phyloP scores from a whole-genome alignment of 2,888 invertebrate species.

The Eristalis intricaria region DNA sequence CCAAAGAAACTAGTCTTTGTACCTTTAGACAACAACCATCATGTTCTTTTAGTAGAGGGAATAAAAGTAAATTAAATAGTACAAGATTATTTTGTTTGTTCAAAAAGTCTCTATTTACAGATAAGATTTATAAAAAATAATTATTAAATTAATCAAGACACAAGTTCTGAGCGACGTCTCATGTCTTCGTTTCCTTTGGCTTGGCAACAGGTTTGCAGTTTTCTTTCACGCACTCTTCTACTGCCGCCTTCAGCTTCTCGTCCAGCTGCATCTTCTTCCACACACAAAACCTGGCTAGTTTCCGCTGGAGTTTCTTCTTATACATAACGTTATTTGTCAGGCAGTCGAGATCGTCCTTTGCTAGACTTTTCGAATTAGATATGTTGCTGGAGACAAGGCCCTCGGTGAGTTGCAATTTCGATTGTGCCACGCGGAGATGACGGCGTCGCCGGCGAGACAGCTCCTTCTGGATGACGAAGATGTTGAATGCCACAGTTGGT shows the following conservation, averaged over 20 bases:
- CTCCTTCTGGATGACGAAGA: neutral
- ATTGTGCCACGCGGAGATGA: neutral
- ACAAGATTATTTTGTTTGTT: too few species aligned
- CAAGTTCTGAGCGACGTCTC: neutral
- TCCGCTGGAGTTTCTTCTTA: neutral
- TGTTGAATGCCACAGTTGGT: neutral
- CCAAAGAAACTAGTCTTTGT: too few species aligned
- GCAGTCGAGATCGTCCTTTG: neutral
- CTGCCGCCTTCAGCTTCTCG: neutral
- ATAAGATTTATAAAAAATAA: neutral
- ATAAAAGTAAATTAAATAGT: too few species aligned
- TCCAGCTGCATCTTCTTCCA: neutral
- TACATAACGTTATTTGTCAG: neutral
- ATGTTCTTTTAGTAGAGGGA: too few species aligned
- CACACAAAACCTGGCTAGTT: neutral
- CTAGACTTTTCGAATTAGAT: neutral
- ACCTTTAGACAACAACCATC: too few species aligned
- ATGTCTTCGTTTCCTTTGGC: neutral
- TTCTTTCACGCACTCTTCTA: neutral
- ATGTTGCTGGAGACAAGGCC: neutral
- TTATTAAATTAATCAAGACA: neutral
- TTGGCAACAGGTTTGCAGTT: neutral
- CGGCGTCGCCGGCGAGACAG: neutral
- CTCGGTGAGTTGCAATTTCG: neutral
- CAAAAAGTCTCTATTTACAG: neutral